A percentile compares a stretch with the other conserved stretches of the same genome.
These are phyloP conservation scores for Halcyon smyrnensis DNA, from an alignment of 2,797 vertebrate species.

Conservation along the genomic window DNA sequence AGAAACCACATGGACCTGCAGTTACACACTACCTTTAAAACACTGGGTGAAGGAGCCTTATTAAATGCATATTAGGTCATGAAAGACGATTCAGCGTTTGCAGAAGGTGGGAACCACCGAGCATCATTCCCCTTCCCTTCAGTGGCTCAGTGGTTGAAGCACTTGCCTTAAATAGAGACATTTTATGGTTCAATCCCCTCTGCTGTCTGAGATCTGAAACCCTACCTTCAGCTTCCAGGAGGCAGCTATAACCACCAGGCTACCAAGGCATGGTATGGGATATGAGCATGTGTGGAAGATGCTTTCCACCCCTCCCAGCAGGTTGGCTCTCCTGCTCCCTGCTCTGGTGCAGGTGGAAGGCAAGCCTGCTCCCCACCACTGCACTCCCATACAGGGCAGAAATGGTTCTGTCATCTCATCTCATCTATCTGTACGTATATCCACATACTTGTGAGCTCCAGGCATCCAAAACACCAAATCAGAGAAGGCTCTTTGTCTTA, in stretches of 20 bases:
- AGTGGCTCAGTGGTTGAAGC: no score
- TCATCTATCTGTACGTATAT: background rate
- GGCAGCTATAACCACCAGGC: no score
- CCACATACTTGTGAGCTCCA: fast-evolving
- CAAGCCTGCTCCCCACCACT: background rate
- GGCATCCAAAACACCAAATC: background rate
- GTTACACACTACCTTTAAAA: background rate
- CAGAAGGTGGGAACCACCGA: background rate
- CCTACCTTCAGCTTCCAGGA: no score
- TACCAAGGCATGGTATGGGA: background rate
- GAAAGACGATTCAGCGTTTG: background rate
- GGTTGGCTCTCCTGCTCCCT: background rate
- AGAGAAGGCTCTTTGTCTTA: background rate
- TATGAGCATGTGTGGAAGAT: background rate
- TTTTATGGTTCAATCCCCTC: no score
- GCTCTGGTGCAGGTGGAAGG: background rate
- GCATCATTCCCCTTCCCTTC: no score
- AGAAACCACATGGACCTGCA: background rate
- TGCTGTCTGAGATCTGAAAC: no score
- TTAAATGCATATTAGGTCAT: background rate
- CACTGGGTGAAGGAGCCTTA: background rate
- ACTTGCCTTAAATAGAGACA: no score
- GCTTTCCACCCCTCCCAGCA: background rate
- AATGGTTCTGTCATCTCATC: background rate
- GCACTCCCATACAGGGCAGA: background rate